phyloP scores from a whole-genome alignment of 2,888 invertebrate species.

The Sarcophaga carnaria region DNA sequence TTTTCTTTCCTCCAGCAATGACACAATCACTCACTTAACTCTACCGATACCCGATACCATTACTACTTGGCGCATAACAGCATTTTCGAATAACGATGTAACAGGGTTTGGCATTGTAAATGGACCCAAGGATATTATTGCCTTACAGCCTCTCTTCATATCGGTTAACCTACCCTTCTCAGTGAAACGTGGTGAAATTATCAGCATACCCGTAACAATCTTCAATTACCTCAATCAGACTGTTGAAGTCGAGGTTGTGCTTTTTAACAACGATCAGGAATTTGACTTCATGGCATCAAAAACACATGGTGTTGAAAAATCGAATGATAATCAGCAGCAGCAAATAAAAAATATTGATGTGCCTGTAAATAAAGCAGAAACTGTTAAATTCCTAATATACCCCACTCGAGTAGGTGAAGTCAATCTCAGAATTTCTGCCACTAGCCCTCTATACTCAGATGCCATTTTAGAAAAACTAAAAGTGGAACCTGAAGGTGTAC shows the following conservation, averaged over 20 bases:
- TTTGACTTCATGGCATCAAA: constrained; percentile 84
- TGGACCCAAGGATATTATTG: constrained; percentile 84
- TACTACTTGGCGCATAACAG: constrained; percentile 91
- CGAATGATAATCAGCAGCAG: constrained; percentile 66
- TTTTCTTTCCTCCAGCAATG: background rate
- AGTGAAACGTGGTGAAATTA: constrained; percentile 90
- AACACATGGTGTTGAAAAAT: constrained; percentile 74
- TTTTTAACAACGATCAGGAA: constrained; percentile 89
- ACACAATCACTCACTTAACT: background rate
- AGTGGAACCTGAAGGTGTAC: constrained; percentile 88
- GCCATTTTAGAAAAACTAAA: constrained; percentile 85
- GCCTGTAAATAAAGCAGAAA: constrained; percentile 86
- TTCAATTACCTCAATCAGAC: constrained; percentile 92
- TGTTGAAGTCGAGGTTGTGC: constrained; percentile 88
- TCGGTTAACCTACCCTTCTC: constrained; percentile 89
- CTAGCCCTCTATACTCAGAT: constrained; percentile 80
- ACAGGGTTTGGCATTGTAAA: constrained; percentile 88
- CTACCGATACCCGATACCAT: constrained; percentile 86
- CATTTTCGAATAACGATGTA: constrained; percentile 88
- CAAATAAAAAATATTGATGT: constrained; percentile 83
- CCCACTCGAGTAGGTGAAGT: constrained; percentile 86
- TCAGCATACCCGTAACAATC: constrained; percentile 91
- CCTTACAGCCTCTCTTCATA: constrained; percentile 89
- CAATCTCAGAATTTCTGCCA: constrained; percentile 87
- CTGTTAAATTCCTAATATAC: constrained; percentile 86